Conservation (phyloP, 2,113 vertebrate species). For the Laticauda colubrina region DNA sequence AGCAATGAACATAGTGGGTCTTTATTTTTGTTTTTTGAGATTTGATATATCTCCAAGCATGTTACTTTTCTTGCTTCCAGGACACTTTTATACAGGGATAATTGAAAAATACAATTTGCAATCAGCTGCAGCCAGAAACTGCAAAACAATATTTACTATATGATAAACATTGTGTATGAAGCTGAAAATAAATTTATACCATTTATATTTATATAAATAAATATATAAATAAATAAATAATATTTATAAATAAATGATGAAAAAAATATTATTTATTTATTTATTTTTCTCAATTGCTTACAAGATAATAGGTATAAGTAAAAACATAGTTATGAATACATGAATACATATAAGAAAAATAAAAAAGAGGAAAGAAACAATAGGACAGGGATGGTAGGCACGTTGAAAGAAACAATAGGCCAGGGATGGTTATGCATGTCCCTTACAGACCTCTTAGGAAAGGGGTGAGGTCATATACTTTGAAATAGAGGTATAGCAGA, state of each 20-base stretch:
- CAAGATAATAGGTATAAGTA: no score
- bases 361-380: no score
- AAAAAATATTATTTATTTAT: background rate
- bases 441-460: no score
- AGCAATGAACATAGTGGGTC: background rate
- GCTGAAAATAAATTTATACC: no score
- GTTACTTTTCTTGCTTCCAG: background rate
- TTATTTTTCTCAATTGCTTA: no score
- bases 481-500: background rate
- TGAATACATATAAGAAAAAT: no score
- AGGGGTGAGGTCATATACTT: background rate
- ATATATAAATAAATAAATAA: no score
- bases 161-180: background rate
- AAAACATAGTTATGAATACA: no score
- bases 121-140: background rate
- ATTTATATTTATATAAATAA: no score
- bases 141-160: background rate
- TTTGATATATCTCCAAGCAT: background rate
- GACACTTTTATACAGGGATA: background rate
- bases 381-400: no score
- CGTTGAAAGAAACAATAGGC: no score
- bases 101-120: background rate
- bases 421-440: no score
- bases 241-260: background rate
- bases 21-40: background rate